Conservation (phyloP, 2,113 vertebrate species). For the Microcebus griseorufus region DNA sequence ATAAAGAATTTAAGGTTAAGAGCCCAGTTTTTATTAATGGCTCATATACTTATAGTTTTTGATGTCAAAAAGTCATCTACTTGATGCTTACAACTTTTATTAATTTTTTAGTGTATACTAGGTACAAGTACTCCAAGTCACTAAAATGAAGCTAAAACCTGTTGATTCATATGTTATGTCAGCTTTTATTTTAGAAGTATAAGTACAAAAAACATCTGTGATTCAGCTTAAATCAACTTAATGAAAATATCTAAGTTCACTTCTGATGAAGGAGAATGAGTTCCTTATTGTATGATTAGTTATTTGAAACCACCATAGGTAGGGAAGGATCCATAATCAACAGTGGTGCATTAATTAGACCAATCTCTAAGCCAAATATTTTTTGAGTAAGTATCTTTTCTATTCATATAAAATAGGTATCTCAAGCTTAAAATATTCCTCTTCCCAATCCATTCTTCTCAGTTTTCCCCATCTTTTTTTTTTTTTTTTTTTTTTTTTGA, state of each 20-base stretch:
- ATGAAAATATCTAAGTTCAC: not conserved
- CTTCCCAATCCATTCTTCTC: not conserved
- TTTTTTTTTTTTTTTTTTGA: no score
- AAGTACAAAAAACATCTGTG: not conserved
- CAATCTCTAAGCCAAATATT: not conserved
- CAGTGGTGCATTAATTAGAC: not conserved
- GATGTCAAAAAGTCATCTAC: not conserved
- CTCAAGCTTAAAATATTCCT: not conserved
- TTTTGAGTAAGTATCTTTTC: not conserved
- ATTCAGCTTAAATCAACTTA: not conserved
- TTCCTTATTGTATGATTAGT: not conserved
- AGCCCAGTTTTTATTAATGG: not conserved
- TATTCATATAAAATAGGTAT: not conserved
- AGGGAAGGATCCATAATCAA: not conserved
- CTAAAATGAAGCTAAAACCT: constrained; percentile 18
- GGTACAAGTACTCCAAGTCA: not conserved
- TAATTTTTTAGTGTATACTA: not conserved
- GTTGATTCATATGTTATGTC: not conserved
- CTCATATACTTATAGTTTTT: constrained; percentile 3
- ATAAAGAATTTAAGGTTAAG: not conserved
- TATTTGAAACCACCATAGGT: not conserved
- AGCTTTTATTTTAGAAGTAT: not conserved
- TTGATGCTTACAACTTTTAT: not conserved
- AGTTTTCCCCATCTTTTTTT: not conserved
- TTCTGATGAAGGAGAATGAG: not conserved